These are phyloP conservation scores for Donacobius atricapilla DNA, from an alignment of 2,113 vertebrate genomes.

Conservation along the genomic window DNA sequence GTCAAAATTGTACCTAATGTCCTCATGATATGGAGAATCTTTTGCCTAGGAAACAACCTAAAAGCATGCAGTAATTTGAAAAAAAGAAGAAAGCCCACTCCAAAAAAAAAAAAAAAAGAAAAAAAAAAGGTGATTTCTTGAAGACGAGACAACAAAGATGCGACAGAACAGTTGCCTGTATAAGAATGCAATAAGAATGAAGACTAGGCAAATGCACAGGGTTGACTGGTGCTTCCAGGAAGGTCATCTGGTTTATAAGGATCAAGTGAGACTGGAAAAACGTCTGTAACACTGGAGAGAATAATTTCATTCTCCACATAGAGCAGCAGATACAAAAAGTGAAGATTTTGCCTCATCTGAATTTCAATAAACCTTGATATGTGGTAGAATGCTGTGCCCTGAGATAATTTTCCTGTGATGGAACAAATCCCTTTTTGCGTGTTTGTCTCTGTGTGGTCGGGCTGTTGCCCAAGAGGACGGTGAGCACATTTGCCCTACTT, in stretches of 20 bases:
- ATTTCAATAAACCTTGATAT: neutral
- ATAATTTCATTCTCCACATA: neutral
- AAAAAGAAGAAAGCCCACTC: neutral
- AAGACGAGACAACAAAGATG: neutral
- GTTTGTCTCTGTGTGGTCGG: rapidly evolving
- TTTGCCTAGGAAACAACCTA: neutral
- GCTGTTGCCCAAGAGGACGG: neutral
- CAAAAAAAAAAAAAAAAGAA: neutral
- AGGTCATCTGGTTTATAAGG: neutral
- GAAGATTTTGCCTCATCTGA: neutral
- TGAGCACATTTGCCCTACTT: neutral
- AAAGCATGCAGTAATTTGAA: neutral
- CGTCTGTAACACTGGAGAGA: neutral
- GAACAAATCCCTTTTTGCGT: neutral
- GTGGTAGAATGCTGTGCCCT: neutral
- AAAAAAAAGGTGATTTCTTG: neutral
- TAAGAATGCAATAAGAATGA: neutral
- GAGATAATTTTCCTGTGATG: neutral
- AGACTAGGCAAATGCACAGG: neutral
- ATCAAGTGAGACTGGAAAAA: neutral
- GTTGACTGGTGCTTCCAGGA: neutral
- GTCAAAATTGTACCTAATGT: neutral
- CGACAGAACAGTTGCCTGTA: neutral
- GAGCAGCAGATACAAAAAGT: neutral
- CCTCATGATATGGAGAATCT: neutral